Percentiles rank a stretch among this genome's conserved stretches.
phyloP scores from a whole-genome alignment of 2,888 invertebrate genomes.

The Parelbella ahira region DNA sequence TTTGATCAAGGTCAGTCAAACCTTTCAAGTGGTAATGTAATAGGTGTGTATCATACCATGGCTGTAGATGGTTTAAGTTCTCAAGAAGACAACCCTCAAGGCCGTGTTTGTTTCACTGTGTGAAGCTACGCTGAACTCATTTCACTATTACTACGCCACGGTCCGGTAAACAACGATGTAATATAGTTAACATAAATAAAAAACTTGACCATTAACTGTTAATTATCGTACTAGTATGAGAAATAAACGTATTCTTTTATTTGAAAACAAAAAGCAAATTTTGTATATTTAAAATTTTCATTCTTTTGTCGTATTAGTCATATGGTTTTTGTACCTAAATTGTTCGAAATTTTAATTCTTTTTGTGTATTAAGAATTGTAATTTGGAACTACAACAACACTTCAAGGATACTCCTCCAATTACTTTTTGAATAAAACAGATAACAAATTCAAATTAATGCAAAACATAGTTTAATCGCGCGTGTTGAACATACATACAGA shows the following conservation, averaged over 20 bases:
- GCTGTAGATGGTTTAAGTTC: slow-evolving; percentile 9
- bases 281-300: no score
- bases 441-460: slow-evolving; percentile 10
- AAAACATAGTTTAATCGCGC: slow-evolving; percentile 6
- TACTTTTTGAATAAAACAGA: neutral
- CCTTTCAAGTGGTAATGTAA: slow-evolving; percentile 2
- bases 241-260: no score
- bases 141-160: slow-evolving; percentile 2
- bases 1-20: slow-evolving; percentile 52
- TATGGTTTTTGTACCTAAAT: no score
- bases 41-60: slow-evolving; percentile 10
- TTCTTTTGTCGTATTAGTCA: no score
- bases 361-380: no score
- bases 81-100: slow-evolving; percentile 3
- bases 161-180: slow-evolving; percentile 3
- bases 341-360: no score
- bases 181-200: neutral
- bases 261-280: no score
- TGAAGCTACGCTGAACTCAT: slow-evolving; percentile 5
- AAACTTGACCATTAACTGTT: neutral
- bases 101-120: slow-evolving; percentile 2
- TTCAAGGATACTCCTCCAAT: neutral
- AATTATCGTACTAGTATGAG: neutral
- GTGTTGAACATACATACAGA: neutral
- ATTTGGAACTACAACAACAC: no score